Evolutionary conservation across 2,797 vertebrate species (phyloP).

Genomic region (Hippoglossus hippoglossus): DNA sequence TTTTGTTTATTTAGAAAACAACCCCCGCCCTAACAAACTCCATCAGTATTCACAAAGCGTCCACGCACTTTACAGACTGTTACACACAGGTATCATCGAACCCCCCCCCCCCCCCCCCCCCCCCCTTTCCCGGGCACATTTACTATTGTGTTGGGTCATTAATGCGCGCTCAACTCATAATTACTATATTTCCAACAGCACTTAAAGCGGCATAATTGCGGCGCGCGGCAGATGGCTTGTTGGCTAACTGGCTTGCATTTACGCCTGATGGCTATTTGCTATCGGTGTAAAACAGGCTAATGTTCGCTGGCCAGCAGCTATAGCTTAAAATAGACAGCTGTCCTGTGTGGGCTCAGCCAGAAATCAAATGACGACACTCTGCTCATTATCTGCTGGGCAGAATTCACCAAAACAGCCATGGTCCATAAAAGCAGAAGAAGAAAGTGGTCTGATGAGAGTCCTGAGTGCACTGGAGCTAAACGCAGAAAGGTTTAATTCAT

Average conservation of each 20-base stretch:
- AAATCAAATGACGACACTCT: conserved; percentile 54
- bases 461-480: conserved; percentile 37
- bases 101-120: neutral
- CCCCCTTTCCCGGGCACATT: conserved; percentile 38
- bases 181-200: conserved; percentile 74
- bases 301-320: conserved; percentile 72
- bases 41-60: conserved; percentile 35
- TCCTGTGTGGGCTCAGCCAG: conserved; percentile 66
- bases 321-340: conserved; percentile 77
- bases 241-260: conserved; percentile 75
- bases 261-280: conserved; percentile 78
- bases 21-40: conserved; percentile 4
- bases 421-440: conserved; percentile 29
- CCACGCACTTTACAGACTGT: conserved; percentile 37
- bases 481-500: conserved; percentile 56
- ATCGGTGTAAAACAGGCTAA: conserved; percentile 80
- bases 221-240: conserved; percentile 71
- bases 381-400: conserved; percentile 64
- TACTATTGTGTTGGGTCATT: conserved; percentile 64
- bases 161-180: conserved; percentile 73
- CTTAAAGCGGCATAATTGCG: conserved; percentile 71
- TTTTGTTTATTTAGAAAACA: conserved; percentile 8
- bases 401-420: conserved; percentile 47
- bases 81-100: conserved; percentile 47
- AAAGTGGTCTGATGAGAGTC: neutral